phyloP scores from a whole-genome alignment of 2,113 vertebrate species.

The Neolamprologus ventralis region DNA sequence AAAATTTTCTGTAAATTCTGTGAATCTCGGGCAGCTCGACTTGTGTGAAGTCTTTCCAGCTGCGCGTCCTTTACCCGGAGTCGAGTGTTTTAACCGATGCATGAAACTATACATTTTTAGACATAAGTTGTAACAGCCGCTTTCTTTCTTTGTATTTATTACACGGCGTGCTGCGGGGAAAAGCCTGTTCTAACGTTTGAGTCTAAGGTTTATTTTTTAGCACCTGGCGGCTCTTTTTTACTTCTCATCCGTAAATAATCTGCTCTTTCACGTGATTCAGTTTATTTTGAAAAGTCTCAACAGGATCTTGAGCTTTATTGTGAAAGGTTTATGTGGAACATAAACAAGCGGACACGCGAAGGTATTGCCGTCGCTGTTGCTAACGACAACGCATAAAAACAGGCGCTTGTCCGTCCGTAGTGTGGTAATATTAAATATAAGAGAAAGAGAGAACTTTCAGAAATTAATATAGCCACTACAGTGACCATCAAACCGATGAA shows the following conservation, averaged over 20 bases:
- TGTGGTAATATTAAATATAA: no score
- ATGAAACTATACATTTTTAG: not conserved
- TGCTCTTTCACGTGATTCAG: no score
- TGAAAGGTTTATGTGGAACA: no score
- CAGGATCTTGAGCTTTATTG: no score
- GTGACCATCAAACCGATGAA: no score
- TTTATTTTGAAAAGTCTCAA: no score
- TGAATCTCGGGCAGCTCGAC: not conserved
- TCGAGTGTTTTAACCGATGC: not conserved
- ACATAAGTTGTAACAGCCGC: fast-evolving
- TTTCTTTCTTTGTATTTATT: not conserved
- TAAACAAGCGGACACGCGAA: no score
- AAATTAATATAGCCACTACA: fast-evolving
- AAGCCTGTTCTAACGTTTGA: not conserved
- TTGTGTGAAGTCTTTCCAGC: not conserved
- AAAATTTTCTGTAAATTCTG: not conserved
- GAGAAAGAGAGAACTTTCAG: no score
- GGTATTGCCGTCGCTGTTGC: fast-evolving
- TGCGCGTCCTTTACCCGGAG: fast-evolving
- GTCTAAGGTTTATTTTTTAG: not conserved
- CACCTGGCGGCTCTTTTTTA: not conserved
- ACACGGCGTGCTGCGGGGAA: fast-evolving
- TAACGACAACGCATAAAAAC: no score
- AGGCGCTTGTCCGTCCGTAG: fast-evolving
- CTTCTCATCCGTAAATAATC: not conserved